A percentile compares a stretch with the other conserved stretches of the same genome.
These are phyloP conservation scores for Cyprinodon brontotheroides DNA, from an alignment of 2,113 vertebrate genomes.

Conservation along the genomic window DNA sequence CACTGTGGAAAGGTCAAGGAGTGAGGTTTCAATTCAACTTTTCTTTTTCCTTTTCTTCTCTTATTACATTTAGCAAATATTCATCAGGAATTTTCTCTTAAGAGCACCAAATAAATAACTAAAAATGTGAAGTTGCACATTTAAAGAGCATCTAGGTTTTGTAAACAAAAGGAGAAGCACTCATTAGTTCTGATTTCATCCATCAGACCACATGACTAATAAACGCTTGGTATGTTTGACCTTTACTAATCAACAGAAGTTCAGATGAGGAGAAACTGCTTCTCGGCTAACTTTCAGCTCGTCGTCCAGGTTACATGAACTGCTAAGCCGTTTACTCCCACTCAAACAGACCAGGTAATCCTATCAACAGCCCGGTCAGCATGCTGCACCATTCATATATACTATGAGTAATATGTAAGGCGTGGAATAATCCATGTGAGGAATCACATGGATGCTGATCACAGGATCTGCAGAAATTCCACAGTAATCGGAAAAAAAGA, in stretches of 20 bases:
- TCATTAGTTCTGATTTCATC: background rate
- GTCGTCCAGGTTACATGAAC: background rate
- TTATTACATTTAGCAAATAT: too few relatives aligned
- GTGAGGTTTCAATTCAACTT: too few relatives aligned
- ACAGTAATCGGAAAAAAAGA: background rate
- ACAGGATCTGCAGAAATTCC: conserved; percentile 22
- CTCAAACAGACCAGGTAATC: conserved; percentile 43
- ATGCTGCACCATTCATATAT: background rate
- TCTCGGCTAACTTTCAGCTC: background rate
- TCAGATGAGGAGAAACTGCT: conserved; percentile 11
- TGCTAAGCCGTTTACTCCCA: conserved; percentile 9
- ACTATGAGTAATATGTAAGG: background rate
- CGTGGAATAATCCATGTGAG: conserved; percentile 4
- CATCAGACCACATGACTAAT: background rate
- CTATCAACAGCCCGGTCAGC: conserved; percentile 29
- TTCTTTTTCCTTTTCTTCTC: too few relatives aligned
- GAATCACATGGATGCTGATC: conserved; percentile 39
- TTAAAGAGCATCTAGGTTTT: too few relatives aligned
- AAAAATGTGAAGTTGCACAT: too few relatives aligned
- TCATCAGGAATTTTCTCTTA: too few relatives aligned
- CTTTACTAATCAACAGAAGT: background rate
- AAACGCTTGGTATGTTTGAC: background rate
- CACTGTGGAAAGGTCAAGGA: too few relatives aligned
- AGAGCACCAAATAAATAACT: too few relatives aligned
- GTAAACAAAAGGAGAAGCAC: too few relatives aligned